These are phyloP conservation scores for Chydorus sphaericus DNA, from an alignment of 2,888 invertebrate genomes.

Conservation along the genomic window DNA sequence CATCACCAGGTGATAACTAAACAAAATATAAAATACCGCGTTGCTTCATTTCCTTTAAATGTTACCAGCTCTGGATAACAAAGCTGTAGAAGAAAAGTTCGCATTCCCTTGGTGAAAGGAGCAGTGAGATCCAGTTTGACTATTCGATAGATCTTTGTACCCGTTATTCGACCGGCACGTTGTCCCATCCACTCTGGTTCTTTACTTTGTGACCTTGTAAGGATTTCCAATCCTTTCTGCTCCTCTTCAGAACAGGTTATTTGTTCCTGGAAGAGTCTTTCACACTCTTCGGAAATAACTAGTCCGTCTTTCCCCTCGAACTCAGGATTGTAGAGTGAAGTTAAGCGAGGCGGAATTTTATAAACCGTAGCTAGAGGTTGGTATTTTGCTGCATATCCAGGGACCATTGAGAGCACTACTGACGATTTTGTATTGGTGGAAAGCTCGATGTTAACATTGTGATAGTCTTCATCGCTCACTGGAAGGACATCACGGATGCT, in stretches of 20 bases:
- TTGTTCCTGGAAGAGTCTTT: not conserved
- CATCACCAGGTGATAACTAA: not conserved
- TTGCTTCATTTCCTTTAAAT: not conserved
- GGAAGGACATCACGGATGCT: not conserved
- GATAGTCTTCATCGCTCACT: not conserved
- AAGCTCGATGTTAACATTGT: not conserved
- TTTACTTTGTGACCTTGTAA: not conserved
- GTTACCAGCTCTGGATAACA: not conserved
- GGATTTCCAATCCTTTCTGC: not conserved
- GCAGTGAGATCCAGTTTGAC: not conserved
- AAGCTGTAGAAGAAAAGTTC: not conserved
- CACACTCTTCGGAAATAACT: not conserved
- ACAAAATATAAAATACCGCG: not conserved
- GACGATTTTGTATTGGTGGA: not conserved
- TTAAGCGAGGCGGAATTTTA: not conserved
- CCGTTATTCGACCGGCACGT: not conserved
- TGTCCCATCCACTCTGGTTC: not conserved
- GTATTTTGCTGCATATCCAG: not conserved
- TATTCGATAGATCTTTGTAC: not conserved
- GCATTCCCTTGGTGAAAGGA: not conserved
- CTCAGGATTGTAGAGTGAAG: not conserved
- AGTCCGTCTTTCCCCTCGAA: not conserved
- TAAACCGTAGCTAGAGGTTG: not conserved
- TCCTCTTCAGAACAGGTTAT: not conserved
- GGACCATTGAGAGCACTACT: not conserved